Evolutionary conservation across 2,113 vertebrate genomes (phyloP).

Genomic region (Chloropsis hardwickii): DNA sequence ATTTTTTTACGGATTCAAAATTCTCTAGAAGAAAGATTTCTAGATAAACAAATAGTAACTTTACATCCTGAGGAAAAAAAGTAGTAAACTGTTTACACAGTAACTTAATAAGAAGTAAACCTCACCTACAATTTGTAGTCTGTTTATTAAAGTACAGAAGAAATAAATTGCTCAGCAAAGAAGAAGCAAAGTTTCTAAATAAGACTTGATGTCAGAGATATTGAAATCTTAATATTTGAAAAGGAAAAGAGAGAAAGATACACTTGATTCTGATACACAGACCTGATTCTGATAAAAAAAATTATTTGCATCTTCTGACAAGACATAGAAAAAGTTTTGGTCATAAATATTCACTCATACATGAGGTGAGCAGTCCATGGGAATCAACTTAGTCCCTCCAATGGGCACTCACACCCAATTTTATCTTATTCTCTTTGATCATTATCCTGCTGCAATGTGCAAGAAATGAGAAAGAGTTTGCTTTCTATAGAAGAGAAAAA

Average conservation of each 20-base stretch:
- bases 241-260: not conserved
- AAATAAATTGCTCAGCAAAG: not conserved
- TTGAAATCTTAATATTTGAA: not conserved
- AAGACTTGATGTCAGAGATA: not conserved
- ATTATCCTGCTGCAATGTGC: not conserved
- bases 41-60: not conserved
- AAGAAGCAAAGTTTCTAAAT: not conserved
- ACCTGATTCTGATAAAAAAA: not conserved
- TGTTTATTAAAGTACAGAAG: not conserved
- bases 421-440: not conserved
- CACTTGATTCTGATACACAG: no score
- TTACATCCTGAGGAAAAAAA: not conserved
- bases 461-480: not conserved
- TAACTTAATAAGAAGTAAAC: not conserved
- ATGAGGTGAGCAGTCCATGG: not conserved
- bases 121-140: not conserved
- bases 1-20: not conserved
- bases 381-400: not conserved
- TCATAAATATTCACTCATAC: not conserved
- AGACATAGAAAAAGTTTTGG: not conserved
- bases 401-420: not conserved
- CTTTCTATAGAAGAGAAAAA: not conserved
- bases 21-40: not conserved
- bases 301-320: not conserved
- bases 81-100: not conserved